Conservation (phyloP, 1,140 invertebrate genomes). For the Aphelenchoides fujianensis region DNA sequence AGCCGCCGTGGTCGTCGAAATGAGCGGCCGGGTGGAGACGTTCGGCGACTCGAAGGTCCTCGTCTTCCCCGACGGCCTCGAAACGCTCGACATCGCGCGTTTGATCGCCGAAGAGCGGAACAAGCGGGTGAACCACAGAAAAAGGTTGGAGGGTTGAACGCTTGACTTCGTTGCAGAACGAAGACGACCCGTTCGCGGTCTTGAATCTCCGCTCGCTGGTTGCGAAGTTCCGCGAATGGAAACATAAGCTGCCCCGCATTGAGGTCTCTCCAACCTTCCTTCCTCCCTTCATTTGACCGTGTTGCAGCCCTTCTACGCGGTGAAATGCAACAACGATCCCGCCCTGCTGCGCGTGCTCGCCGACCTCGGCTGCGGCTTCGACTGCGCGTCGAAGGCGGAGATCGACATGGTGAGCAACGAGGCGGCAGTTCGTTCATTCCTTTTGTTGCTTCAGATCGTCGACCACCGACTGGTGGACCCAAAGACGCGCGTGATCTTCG, state of each 20-base stretch:
- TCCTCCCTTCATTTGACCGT: neutral
- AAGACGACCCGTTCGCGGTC: slow-evolving; percentile 90
- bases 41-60: no score
- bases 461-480: slow-evolving; percentile 18
- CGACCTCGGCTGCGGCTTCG: slow-evolving; percentile 81
- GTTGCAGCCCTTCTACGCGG: slow-evolving; percentile 87
- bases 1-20: no score
- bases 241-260: slow-evolving; percentile 77
- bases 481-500: slow-evolving; percentile 86
- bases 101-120: no score
- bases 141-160: no score
- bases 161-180: no score
- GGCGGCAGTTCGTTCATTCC: no score
- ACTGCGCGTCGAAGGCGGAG: slow-evolving; percentile 86
- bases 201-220: slow-evolving; percentile 84
- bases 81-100: no score
- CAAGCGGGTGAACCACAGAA: no score
- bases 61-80: no score
- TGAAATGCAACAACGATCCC: slow-evolving; percentile 90
- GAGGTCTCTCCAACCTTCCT: neutral
- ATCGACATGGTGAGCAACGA: no score
- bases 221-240: slow-evolving; percentile 79
- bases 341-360: slow-evolving; percentile 78
- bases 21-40: no score
- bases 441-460: slow-evolving; percentile 26